Evolutionary conservation across 2,888 invertebrate species (phyloP).

Genomic region (Linnaemya vulpina): DNA sequence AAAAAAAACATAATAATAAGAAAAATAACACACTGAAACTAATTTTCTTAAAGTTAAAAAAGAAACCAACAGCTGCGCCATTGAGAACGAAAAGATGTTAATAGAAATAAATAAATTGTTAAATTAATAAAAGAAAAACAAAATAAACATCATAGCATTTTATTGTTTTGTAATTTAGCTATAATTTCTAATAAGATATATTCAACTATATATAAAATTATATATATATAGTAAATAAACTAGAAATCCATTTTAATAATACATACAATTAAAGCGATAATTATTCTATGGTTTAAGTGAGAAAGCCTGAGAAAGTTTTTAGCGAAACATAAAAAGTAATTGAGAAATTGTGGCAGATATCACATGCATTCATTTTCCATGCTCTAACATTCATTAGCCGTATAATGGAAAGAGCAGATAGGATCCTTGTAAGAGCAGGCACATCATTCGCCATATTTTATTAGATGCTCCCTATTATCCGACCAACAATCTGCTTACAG

Average conservation of each 20-base stretch:
- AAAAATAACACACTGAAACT: conserved; percentile 13
- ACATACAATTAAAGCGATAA: conserved; percentile 18
- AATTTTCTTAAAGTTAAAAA: conserved; percentile 18
- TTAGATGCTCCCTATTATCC: too few species aligned
- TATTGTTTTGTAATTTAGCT: conserved; percentile 71
- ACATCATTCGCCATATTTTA: too few species aligned
- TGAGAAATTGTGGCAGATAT: too few species aligned
- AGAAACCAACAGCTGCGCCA: conserved; percentile 56
- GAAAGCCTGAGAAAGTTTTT: background rate
- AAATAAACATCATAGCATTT: conserved; percentile 59
- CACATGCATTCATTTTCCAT: too few species aligned
- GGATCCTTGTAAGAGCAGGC: too few species aligned
- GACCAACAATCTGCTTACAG: too few species aligned
- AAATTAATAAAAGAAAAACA: conserved; percentile 38
- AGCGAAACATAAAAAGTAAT: background rate
- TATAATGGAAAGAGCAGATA: too few species aligned
- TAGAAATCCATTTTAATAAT: conserved; percentile 46
- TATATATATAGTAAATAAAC: conserved; percentile 4
- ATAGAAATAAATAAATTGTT: conserved; percentile 35
- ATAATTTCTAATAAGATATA: conserved; percentile 46
- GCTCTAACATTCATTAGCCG: too few species aligned
- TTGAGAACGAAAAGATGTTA: conserved; percentile 34
- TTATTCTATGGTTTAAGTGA: conserved; percentile 19
- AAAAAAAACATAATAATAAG: background rate
- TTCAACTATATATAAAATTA: background rate